A percentile compares a stretch with the other conserved stretches of the same genome.
phyloP scores from a whole-genome alignment of 2,113 vertebrate species.

The Tautogolabrus adspersus region DNA sequence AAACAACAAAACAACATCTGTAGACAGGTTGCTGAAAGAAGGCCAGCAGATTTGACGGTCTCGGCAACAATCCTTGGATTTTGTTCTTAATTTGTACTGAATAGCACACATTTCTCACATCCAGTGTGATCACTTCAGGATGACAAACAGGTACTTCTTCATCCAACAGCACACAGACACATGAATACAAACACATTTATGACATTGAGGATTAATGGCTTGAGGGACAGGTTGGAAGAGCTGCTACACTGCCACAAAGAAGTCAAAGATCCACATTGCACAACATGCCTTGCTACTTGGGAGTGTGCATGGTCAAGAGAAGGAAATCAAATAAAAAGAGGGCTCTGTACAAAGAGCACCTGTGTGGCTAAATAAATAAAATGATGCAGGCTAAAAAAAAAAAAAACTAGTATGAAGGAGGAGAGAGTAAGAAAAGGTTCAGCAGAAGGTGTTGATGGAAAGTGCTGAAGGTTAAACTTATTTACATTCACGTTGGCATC shows the following conservation, averaged over 20 bases:
- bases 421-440: conserved; percentile 3
- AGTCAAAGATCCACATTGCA: conserved; percentile 18
- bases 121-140: background rate
- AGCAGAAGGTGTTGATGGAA: background rate
- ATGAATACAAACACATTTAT: conserved; percentile 10
- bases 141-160: background rate
- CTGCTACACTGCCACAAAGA: conserved; percentile 21
- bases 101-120: background rate
- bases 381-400: conserved; percentile 49
- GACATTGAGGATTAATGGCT: conserved; percentile 20
- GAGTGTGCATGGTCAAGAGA: conserved; percentile 8
- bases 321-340: conserved; percentile 4
- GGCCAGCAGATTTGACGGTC: conserved; percentile 42
- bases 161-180: background rate
- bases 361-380: conserved; percentile 65
- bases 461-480: conserved; percentile 31
- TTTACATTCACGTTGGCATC: conserved; percentile 20
- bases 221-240: background rate
- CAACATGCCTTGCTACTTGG: background rate
- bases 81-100: conserved; percentile 15
- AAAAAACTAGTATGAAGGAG: background rate
- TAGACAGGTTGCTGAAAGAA: conserved; percentile 37
- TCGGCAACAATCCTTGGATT: conserved; percentile 22
- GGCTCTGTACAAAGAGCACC: background rate
- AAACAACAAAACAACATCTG: conserved; percentile 58